A percentile compares a stretch with the other conserved stretches of the same genome.
phyloP scores from a whole-genome alignment of 2,113 vertebrate species.

The Stictonetta naevosa region DNA sequence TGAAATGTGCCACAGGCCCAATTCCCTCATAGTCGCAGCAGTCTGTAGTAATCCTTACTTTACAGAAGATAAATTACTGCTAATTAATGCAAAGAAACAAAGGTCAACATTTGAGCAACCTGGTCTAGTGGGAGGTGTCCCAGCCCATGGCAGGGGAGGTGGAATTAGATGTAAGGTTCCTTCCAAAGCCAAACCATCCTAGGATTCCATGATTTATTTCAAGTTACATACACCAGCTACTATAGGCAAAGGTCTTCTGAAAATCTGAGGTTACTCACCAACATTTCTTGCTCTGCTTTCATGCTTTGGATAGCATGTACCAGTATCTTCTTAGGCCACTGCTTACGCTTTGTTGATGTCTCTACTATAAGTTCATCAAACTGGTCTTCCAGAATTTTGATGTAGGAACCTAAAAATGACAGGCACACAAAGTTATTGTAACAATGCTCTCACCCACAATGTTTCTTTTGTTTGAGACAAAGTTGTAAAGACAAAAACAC shows the following conservation, averaged over 20 bases:
- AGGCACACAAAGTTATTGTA: not conserved
- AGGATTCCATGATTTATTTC: not conserved
- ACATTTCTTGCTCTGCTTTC: constrained; percentile 85
- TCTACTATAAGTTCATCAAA: constrained; percentile 90
- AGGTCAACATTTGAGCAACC: too few relatives aligned
- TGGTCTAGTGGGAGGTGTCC: too few relatives aligned
- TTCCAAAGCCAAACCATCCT: too few relatives aligned
- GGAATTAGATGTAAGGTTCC: too few relatives aligned
- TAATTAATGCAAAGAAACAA: not conserved
- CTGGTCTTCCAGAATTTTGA: constrained; percentile 82
- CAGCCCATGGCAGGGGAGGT: too few relatives aligned
- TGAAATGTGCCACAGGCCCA: not conserved
- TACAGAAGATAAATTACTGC: not conserved
- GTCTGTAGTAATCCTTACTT: not conserved
- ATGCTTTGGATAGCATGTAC: constrained; percentile 81
- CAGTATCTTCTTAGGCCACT: constrained; percentile 85
- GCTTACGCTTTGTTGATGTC: constrained; percentile 81
- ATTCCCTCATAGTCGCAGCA: not conserved
- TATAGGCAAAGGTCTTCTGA: not conserved
- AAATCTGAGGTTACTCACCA: constrained; percentile 79
- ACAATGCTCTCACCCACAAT: not conserved
- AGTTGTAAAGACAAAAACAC: not conserved
- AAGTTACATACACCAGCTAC: not conserved
- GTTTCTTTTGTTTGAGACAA: not conserved
- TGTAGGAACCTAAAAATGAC: constrained; percentile 69